Percentiles rank a stretch among this genome's conserved stretches.
Evolutionary conservation across 2,113 vertebrate genomes (phyloP).

Genomic region (human (Homo sapiens)): DNA sequence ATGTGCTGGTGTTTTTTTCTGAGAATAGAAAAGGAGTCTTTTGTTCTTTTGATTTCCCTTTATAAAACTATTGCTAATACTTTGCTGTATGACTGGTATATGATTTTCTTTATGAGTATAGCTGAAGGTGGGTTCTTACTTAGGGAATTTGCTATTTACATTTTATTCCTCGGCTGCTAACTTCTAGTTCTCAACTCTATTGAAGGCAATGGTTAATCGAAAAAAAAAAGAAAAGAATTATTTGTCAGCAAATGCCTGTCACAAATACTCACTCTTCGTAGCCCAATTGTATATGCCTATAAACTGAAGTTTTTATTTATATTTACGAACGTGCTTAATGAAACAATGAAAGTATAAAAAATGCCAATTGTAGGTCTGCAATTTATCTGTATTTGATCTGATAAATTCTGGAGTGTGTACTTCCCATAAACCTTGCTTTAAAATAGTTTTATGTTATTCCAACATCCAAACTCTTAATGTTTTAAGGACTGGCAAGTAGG

Average conservation of each 20-base stretch:
- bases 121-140: not conserved
- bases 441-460: not conserved
- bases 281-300: constrained; percentile 9
- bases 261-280: not conserved
- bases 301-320: constrained; percentile 33
- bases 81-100: not conserved
- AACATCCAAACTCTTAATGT: not conserved
- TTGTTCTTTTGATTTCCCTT: not conserved
- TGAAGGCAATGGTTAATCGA: not conserved
- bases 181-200: not conserved
- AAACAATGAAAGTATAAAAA: constrained; percentile 34
- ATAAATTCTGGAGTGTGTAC: not conserved
- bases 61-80: not conserved
- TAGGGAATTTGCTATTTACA: not conserved
- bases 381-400: constrained; percentile 44
- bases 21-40: not conserved
- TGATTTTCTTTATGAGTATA: not conserved
- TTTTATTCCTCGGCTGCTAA: not conserved
- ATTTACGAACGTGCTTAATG: constrained; percentile 42
- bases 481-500: constrained; percentile 42
- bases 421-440: constrained; percentile 29
- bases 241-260: constrained; percentile 19
- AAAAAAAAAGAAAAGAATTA: constrained; percentile 34
- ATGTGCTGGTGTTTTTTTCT: not conserved
- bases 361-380: not conserved